phyloP scores from a whole-genome alignment of 2,797 vertebrate species.

The Cheirogaleus major region DNA sequence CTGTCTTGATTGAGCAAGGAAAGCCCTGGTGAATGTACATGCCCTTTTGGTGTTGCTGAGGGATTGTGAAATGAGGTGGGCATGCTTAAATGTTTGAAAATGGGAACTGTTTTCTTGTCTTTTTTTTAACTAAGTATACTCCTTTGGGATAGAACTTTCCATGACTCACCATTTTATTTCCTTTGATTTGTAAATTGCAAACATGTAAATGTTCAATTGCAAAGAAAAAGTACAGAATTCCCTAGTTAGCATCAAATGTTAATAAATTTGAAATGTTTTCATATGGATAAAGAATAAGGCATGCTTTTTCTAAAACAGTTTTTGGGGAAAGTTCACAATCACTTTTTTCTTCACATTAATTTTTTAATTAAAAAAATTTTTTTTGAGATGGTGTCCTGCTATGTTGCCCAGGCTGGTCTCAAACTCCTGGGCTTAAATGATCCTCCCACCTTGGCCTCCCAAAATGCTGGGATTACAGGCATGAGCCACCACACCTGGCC shows the following conservation, averaged over 20 bases:
- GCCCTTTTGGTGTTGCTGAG: accelerated
- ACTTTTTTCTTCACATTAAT: background rate
- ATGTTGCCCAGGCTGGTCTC: background rate
- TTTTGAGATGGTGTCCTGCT: background rate
- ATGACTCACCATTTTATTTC: background rate
- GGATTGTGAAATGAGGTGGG: background rate
- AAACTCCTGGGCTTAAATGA: background rate
- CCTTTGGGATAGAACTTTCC: background rate
- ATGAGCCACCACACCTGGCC: background rate
- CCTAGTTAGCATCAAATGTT: background rate
- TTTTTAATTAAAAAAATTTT: too few species aligned
- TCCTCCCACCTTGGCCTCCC: background rate
- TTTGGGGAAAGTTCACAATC: background rate
- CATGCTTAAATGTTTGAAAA: background rate
- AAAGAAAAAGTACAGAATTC: constrained; percentile 14
- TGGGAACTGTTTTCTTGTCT: background rate
- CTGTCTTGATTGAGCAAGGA: accelerated
- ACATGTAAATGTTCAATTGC: background rate
- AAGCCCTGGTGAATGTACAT: background rate
- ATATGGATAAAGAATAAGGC: background rate
- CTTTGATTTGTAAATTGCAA: constrained; percentile 37
- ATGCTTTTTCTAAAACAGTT: background rate
- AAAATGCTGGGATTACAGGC: background rate
- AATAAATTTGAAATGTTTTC: background rate
- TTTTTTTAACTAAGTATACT: background rate